Evolutionary conservation across 2,113 vertebrate genomes (phyloP), one percentile per base, ranked within the genome.

Genomic region (Lophura nycthemera): DNA sequence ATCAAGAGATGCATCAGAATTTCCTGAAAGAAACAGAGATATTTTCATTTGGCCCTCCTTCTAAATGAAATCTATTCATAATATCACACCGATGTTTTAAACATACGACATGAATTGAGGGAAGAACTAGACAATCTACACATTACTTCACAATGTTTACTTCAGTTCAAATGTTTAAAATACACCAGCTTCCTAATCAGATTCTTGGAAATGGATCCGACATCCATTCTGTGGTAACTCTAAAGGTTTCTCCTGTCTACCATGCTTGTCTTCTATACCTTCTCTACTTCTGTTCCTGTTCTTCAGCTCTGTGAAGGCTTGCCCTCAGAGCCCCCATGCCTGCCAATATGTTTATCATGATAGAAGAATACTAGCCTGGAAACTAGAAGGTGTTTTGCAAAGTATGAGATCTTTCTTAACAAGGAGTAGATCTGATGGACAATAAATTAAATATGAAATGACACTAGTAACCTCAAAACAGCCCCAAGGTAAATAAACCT

Each of bases 21-120:
- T 87, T 93, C 71, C 67, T 78, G 45, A 82, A 94, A 92, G 34
- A 90, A 84, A 45, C 7, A 86, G 43, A 36, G 11, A 38, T 75
- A 24, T 66, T 93, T 94, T 87, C 30, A 45, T 87, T 91, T 93
- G 59, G 16, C 48, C 36, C 83, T 85, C 57, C n/a, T 83, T 82
- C 48, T 76, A 72, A 88, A 88, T 90, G 36, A 87, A 96, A 89
- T 84, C 36, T 88, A 80, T 95, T 96, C 79, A 84, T 95, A 75
- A 91, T 94, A 81, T 65, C 43, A 86, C 69, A 91, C 34, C 75
- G 77, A 75, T 67, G 52, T 71, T 96, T 93, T 86, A 84, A 95
- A 94, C 72, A 89, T 89, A 95, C 90, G 82, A 69, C 7, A 94
- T 86, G 65, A 56, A 72, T 69, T 89, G 81, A 95, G 89, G 77